phyloP scores from a whole-genome alignment of 1,140 invertebrate species.

The Elysia chlorotica region DNA sequence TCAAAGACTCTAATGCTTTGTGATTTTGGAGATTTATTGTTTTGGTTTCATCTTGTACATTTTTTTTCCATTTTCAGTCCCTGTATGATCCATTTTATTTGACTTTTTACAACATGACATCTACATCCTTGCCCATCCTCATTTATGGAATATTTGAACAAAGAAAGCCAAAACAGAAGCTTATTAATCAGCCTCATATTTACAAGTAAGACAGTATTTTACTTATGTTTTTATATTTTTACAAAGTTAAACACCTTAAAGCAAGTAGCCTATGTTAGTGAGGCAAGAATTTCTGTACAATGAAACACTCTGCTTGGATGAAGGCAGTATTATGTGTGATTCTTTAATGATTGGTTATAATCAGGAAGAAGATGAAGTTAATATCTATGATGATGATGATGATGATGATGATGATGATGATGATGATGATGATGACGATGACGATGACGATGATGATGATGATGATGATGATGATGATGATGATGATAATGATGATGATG shows the following conservation, averaged over 20 bases:
- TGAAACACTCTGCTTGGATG: background rate
- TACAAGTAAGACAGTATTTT: constrained; percentile 72
- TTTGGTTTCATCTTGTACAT: too few relatives aligned
- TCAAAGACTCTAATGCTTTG: too few relatives aligned
- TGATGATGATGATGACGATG: too few relatives aligned
- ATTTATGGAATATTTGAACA: constrained; percentile 84
- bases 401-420: too few relatives aligned
- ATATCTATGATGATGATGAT: too few relatives aligned
- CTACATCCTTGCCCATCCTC: constrained; percentile 59
- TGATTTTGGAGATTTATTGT: too few relatives aligned
- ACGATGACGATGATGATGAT: too few relatives aligned
- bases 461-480: too few relatives aligned
- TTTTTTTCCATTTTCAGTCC: constrained; percentile 49
- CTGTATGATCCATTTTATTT: constrained; percentile 57
- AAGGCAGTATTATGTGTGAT: background rate
- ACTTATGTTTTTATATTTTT: too few relatives aligned
- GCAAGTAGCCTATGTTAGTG: background rate
- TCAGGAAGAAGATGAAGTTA: too few relatives aligned
- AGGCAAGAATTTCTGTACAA: background rate
- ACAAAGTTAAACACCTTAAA: too few relatives aligned
- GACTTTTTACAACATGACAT: constrained; percentile 60
- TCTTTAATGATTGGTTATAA: background rate
- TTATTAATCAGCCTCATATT: constrained; percentile 72
- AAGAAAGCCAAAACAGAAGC: constrained; percentile 69
- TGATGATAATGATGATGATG: too few relatives aligned